A percentile compares a stretch with the other conserved stretches of the same genome.
Conservation (phyloP, 2,113 vertebrate species). For the Hydrolagus affinis region DNA sequence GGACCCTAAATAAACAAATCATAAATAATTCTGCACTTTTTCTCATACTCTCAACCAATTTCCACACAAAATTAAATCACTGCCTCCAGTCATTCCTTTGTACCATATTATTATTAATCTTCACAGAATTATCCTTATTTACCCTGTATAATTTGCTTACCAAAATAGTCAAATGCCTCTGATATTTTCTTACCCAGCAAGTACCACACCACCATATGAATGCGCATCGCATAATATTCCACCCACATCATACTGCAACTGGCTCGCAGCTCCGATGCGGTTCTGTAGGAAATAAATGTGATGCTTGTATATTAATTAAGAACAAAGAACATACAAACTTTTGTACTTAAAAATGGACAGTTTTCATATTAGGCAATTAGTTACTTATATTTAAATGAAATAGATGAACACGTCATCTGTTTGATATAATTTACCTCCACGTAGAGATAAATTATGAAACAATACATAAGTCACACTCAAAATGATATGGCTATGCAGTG, state of each 20-base stretch:
- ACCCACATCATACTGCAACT: slow-evolving; percentile 76
- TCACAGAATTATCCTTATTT: background rate
- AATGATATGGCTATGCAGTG: background rate
- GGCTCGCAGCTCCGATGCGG: slow-evolving; percentile 73
- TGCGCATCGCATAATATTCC: slow-evolving; percentile 77
- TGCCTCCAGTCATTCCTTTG: background rate
- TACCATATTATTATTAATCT: background rate
- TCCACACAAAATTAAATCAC: background rate
- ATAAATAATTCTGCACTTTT: too few species aligned
- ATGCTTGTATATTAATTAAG: background rate
- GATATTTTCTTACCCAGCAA: slow-evolving; percentile 73
- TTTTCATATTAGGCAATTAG: background rate
- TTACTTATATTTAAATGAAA: background rate
- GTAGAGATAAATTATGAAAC: background rate
- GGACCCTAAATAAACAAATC: too few species aligned
- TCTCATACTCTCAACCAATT: too few species aligned
- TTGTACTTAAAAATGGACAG: background rate
- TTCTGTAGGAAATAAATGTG: slow-evolving; percentile 54
- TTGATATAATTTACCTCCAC: background rate
- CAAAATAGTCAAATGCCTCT: background rate
- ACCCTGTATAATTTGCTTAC: background rate
- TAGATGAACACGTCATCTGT: background rate
- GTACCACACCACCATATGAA: slow-evolving; percentile 64
- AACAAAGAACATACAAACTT: background rate
- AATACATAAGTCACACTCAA: background rate